Evolutionary conservation across 2,888 invertebrate genomes (phyloP).

Genomic region (Nematopogon swammerdamellus): DNA sequence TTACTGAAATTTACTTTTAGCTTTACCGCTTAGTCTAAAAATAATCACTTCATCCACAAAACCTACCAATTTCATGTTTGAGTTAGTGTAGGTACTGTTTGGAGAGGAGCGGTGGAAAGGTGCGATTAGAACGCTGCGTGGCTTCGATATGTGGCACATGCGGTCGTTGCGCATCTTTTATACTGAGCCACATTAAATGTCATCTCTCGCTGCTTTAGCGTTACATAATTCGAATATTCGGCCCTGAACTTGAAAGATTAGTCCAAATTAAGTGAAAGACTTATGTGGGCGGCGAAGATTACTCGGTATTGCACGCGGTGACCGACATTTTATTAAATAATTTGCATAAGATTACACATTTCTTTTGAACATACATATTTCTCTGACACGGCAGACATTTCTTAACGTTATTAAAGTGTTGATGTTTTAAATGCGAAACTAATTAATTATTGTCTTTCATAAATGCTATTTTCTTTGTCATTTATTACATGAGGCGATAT

Average conservation of each 20-base stretch:
- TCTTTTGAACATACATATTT: too few species aligned
- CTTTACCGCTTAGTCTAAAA: too few species aligned
- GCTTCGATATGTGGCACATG: not conserved
- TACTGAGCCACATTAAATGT: not conserved
- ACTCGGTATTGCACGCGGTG: not conserved
- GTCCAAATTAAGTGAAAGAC: not conserved
- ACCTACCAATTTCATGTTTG: not conserved
- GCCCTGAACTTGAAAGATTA: not conserved
- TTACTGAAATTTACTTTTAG: too few species aligned
- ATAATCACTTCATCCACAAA: not conserved
- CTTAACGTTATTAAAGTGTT: too few species aligned
- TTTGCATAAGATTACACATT: not conserved
- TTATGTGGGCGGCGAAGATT: too few species aligned
- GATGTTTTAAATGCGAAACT: too few species aligned
- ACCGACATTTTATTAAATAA: not conserved
- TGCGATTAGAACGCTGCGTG: not conserved
- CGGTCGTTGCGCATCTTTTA: not conserved
- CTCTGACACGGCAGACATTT: too few species aligned
- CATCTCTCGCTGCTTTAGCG: not conserved
- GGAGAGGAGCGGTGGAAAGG: not conserved
- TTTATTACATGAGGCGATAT: too few species aligned
- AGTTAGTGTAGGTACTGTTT: not conserved
- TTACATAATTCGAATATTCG: not conserved
- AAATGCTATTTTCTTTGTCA: too few species aligned
- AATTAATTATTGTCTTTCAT: too few species aligned